Base-by-base conservation (phyloP, 2,113 vertebrate species). In the Lepus timidus region DNA sequence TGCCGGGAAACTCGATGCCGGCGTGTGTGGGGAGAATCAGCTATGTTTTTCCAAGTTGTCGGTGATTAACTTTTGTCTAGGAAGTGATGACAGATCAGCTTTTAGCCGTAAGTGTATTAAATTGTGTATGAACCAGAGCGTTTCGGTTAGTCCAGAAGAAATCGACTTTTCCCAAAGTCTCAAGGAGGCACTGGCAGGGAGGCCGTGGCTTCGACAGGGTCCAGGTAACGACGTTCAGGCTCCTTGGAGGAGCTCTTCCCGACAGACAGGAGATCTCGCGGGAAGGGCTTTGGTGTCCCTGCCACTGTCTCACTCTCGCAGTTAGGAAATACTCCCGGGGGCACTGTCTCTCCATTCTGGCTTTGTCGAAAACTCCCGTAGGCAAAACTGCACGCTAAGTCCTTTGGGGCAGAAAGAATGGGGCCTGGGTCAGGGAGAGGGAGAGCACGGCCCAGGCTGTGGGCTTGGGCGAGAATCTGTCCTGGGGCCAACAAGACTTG, bases 191-290 rank as follows among this genome's bases (percentile, higher is more conserved):
- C 25, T 14, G 33, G 33, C 51, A 58, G 55, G 6, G 1, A 67
- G 27, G 39, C 19, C 4, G 19, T 36, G 2, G 7, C 29, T 4
- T 13, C 13, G 16, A 55, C 19, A 22, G 17, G 44, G 51, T 22
- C 52, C 61, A n/a, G 33, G 0, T 20, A 2, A 0, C 0, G 3
- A 16, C 0, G 20, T 16, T 64, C 33, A 13, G 22, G 65, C 3
- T 12, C 9, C 27, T 27, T 4, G 36, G 85, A 25, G 61, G 14
- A 5, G 14, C 55, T 58, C 17, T 17, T 58, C 55, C 55, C 39
- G 9, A 2, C 9, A 31, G 39, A 61, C 9, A 20, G 51, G 39
- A 55, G 14, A 27, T 6, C n/a, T 33, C 44, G 29, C 55, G 6
- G 20, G 10, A 22, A 7, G 14, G 9, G 6, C 31, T 31, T 33